phyloP scores from a whole-genome alignment of 2,113 vertebrate genomes.

The Otus sunia region DNA sequence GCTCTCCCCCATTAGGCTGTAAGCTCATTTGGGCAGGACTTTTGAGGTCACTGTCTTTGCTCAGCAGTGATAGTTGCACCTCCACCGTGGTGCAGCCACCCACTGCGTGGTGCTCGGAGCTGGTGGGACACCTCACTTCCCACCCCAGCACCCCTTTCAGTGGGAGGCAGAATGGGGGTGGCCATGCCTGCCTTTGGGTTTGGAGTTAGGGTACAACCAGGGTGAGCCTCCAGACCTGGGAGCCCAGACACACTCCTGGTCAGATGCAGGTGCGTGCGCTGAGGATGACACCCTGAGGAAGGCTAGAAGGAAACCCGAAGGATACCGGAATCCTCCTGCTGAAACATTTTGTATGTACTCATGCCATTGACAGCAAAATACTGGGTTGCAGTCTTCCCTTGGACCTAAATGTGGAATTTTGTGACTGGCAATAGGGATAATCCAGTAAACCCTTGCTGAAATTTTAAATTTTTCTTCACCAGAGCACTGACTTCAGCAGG shows the following conservation, averaged over 20 bases:
- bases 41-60: neutral
- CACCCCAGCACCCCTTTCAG: rapidly evolving
- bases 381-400: neutral
- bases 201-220: neutral
- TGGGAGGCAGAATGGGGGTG: neutral
- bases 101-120: rapidly evolving
- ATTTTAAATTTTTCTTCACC: neutral
- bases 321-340: neutral
- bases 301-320: neutral
- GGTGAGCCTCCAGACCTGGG: neutral
- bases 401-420: neutral
- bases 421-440: neutral
- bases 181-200: neutral
- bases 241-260: neutral
- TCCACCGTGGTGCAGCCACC: rapidly evolving
- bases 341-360: neutral
- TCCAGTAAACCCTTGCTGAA: neutral
- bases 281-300: neutral
- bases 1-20: neutral
- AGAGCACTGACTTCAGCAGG: neutral
- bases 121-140: neutral
- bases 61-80: rapidly evolving
- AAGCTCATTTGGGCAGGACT: neutral
- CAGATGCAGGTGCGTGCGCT: rapidly evolving
- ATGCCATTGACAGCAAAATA: rapidly evolving